A percentile compares a stretch with the other conserved stretches of the same genome.
These are phyloP conservation scores for Axinella damicornis DNA, from an alignment of 37 sponge, comb jelly and placozoan species.

Conservation along the genomic window DNA sequence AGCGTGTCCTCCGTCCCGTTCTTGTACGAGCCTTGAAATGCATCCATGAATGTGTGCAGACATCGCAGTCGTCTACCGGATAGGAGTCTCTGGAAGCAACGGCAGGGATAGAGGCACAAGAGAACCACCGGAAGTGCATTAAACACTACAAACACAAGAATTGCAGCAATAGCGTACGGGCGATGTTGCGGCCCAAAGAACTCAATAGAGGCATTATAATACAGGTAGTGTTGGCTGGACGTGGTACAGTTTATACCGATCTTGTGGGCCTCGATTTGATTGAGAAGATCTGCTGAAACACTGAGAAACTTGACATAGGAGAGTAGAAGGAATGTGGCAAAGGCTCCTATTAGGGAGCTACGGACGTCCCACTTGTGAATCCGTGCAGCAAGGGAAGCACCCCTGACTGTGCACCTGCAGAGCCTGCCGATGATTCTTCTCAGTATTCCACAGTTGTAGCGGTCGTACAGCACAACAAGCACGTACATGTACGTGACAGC, in stretches of 20 bases:
- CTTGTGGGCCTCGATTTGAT: background rate
- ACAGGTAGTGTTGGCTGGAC: background rate
- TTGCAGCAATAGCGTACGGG: background rate
- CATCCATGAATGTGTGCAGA: constrained; percentile 10
- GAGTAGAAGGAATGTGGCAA: constrained; percentile 7
- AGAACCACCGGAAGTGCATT: constrained; percentile 9
- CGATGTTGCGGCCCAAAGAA: background rate
- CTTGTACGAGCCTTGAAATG: constrained; percentile 22
- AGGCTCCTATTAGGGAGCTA: background rate
- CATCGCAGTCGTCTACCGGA: background rate
- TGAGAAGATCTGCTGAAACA: background rate
- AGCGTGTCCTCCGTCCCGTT: constrained; percentile 5
- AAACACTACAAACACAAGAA: background rate
- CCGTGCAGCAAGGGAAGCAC: too few species aligned
- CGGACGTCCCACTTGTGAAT: background rate
- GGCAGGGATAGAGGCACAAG: constrained; percentile 5
- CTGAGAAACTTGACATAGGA: background rate
- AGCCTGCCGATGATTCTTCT: too few species aligned
- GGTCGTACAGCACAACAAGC: too few species aligned
- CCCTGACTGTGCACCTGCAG: too few species aligned
- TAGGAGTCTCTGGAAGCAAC: background rate
- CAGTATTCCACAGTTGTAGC: too few species aligned
- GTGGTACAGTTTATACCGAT: background rate
- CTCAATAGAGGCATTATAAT: background rate
- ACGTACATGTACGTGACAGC: background rate